Conservation (phyloP, 2,113 vertebrate species). For the Saccopteryx bilineata region DNA sequence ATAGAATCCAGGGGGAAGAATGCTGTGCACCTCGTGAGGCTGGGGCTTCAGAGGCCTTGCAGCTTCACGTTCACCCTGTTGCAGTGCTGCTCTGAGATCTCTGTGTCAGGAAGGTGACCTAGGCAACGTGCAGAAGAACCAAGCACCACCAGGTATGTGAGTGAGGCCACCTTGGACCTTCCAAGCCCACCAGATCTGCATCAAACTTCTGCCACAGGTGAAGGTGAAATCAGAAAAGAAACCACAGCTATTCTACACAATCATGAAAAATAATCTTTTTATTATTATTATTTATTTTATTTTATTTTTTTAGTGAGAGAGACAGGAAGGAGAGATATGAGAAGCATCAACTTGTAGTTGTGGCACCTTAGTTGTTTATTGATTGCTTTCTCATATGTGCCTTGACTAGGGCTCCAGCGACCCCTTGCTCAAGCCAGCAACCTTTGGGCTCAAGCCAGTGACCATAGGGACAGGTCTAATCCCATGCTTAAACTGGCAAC, state of each 20-base stretch:
- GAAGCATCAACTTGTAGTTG: too few species aligned
- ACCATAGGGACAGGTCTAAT: too few species aligned
- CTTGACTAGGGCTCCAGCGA: too few species aligned
- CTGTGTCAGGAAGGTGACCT: background rate
- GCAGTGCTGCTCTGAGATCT: background rate
- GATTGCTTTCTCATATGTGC: too few species aligned
- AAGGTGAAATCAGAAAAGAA: conserved; percentile 27
- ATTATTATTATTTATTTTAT: too few species aligned
- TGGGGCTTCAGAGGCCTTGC: background rate
- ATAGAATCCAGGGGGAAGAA: background rate
- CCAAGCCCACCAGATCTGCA: background rate
- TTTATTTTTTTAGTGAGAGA: too few species aligned
- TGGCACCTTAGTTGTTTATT: too few species aligned
- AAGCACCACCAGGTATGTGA: background rate
- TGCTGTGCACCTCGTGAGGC: background rate
- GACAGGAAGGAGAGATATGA: too few species aligned
- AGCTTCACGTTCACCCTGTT: background rate
- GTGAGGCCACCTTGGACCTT: background rate
- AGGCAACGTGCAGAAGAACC: background rate
- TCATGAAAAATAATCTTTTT: background rate
- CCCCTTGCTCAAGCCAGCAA: too few species aligned
- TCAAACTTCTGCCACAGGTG: background rate
- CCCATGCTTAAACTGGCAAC: too few species aligned
- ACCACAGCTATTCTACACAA: background rate
- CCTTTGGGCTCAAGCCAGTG: too few species aligned